Conservation (phyloP, 2,113 vertebrate genomes). For the Engystomops pustulosus region DNA sequence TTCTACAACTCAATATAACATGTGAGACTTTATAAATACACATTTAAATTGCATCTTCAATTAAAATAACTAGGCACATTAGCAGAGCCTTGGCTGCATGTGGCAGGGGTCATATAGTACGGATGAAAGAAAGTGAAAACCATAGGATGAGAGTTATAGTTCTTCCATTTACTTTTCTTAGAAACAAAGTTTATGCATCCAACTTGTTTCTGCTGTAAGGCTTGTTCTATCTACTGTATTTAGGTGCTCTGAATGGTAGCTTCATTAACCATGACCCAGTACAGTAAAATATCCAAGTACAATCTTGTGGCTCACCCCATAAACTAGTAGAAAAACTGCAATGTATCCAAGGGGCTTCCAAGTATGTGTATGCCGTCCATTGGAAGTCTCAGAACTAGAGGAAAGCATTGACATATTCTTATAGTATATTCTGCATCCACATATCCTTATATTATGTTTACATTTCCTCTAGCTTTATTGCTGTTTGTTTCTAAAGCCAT, state of each 20-base stretch:
- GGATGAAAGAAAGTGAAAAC: not conserved
- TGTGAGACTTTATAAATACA: too few species aligned
- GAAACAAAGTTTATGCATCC: not conserved
- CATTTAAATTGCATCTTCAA: too few species aligned
- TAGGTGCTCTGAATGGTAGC: not conserved
- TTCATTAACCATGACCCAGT: conserved; percentile 15
- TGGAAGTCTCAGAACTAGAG: not conserved
- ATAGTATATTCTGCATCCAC: not conserved
- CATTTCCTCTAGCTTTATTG: conserved; percentile 39
- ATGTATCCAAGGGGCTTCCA: not conserved
- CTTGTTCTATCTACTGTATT: not conserved
- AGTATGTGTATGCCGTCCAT: not conserved
- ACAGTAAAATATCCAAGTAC: conserved; percentile 19
- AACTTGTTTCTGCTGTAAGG: conserved; percentile 8
- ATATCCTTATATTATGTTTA: conserved; percentile 32
- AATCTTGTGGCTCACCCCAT: conserved; percentile 1
- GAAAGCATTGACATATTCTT: not conserved
- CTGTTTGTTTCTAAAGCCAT: conserved; percentile 31
- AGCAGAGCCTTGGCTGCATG: not conserved
- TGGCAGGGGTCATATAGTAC: not conserved
- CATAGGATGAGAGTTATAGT: not conserved
- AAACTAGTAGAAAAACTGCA: not conserved
- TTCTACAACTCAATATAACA: too few species aligned
- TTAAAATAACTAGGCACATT: too few species aligned
- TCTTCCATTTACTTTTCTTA: not conserved